A percentile compares a stretch with the other conserved stretches of the same genome.
Evolutionary conservation across 2,888 invertebrate genomes (phyloP).

Genomic region (Hirtodrosophila cameraria): DNA sequence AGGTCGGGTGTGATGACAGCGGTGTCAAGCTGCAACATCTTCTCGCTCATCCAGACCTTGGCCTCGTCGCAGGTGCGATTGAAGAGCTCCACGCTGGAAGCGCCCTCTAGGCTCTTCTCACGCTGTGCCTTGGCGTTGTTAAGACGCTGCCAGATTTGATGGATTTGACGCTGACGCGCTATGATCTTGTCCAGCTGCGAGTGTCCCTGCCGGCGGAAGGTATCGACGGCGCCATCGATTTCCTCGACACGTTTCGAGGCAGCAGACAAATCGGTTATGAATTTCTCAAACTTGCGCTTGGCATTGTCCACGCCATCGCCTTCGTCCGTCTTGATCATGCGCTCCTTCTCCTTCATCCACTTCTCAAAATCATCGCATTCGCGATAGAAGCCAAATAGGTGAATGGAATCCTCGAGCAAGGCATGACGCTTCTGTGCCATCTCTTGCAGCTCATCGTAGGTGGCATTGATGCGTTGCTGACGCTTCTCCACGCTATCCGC

Average conservation of each 20-base stretch:
- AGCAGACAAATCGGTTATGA: constrained; percentile 97
- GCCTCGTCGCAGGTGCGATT: constrained; percentile 98
- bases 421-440: constrained; percentile 92
- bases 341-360: constrained; percentile 98
- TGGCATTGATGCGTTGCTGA: constrained; percentile 91
- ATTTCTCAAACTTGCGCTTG: constrained; percentile 97
- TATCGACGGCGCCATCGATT: constrained; percentile 94
- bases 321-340: constrained; percentile 91
- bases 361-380: constrained; percentile 99
- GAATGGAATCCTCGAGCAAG: constrained; percentile 95
- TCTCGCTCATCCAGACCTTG: constrained; percentile 98
- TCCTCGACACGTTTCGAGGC: constrained; percentile 95
- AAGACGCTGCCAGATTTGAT: constrained; percentile 94
- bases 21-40: constrained; percentile 94
- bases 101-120: constrained; percentile 95
- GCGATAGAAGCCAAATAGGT: constrained; percentile 95
- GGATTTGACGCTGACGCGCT: constrained; percentile 91
- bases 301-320: constrained; percentile 96
- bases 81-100: constrained; percentile 97
- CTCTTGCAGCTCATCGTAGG: constrained; percentile 92
- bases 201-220: constrained; percentile 93
- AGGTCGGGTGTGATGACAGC: constrained; percentile 92
- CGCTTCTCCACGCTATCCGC: constrained; percentile 91
- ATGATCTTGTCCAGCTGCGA: constrained; percentile 92
- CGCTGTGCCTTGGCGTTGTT: constrained; percentile 94